Conservation (phyloP, 1,140 invertebrate genomes). For the Dinoponera quadriceps region DNA sequence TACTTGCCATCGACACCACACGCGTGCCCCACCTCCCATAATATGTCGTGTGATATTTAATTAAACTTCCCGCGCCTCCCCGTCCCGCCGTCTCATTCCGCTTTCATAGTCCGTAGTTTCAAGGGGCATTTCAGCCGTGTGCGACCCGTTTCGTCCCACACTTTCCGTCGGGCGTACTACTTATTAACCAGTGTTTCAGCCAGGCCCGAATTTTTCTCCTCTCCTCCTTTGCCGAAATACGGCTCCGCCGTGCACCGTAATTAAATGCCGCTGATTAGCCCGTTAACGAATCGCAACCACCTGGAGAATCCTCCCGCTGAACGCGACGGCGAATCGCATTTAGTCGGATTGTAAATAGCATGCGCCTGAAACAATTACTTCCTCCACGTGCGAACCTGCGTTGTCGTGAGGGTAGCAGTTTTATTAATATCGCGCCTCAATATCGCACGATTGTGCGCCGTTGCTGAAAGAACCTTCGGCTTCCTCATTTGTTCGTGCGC, state of each 20-base stretch:
- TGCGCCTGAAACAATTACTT: too few relatives aligned
- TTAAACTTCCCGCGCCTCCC: constrained; percentile 77
- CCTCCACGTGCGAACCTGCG: too few relatives aligned
- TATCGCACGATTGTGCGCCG: not conserved
- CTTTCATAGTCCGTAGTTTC: constrained; percentile 77
- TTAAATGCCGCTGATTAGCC: too few relatives aligned
- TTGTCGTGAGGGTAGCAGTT: too few relatives aligned
- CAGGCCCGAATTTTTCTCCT: constrained; percentile 22
- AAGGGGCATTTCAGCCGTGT: constrained; percentile 70
- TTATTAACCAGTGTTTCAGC: constrained; percentile 76
- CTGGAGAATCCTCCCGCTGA: too few relatives aligned
- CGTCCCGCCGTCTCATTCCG: constrained; percentile 40
- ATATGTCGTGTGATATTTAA: constrained; percentile 82
- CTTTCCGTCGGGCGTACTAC: constrained; percentile 51
- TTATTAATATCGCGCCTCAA: constrained; percentile 17
- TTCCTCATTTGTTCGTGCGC: constrained; percentile 69
- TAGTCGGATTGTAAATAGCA: not conserved
- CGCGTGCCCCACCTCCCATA: constrained; percentile 62
- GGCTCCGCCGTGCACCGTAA: too few relatives aligned
- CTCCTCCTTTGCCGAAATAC: too few relatives aligned
- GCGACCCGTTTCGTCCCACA: constrained; percentile 34
- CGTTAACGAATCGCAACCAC: too few relatives aligned
- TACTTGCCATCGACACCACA: constrained; percentile 71
- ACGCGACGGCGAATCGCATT: not conserved
- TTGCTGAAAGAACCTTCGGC: constrained; percentile 68